A percentile compares a stretch with the other conserved stretches of the same genome.
Conservation (phyloP, 2,888 invertebrate genomes). For the Watsonalla binaria region DNA sequence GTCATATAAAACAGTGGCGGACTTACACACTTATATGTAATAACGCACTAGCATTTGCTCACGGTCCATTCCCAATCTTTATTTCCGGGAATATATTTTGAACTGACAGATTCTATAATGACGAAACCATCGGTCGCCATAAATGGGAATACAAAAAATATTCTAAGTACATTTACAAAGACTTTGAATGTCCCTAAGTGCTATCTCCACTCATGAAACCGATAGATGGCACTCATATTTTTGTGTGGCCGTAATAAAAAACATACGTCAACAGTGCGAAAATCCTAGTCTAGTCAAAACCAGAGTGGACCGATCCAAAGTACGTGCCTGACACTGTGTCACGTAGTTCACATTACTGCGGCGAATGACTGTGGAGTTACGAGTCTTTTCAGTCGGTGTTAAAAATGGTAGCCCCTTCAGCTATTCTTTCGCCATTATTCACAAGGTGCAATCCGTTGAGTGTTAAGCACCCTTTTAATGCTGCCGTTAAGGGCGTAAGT, state of each 20-base stretch:
- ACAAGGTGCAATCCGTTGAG: slow-evolving; percentile 52
- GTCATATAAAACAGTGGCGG: too few species aligned
- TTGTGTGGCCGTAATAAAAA: slow-evolving; percentile 30
- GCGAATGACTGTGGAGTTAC: slow-evolving; percentile 58
- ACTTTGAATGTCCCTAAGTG: slow-evolving; percentile 17
- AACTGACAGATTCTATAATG: too few species aligned
- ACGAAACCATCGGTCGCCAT: too few species aligned
- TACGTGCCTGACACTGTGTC: slow-evolving; percentile 37
- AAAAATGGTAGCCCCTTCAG: slow-evolving; percentile 49
- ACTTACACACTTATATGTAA: too few species aligned
- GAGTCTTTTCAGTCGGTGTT: slow-evolving; percentile 54
- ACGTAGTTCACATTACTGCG: slow-evolving; percentile 52
- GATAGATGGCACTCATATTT: slow-evolving; percentile 13
- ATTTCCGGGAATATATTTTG: too few species aligned
- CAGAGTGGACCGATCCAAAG: slow-evolving; percentile 30
- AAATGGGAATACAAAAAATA: too few species aligned
- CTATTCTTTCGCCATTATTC: slow-evolving; percentile 63
- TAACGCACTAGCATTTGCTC: too few species aligned
- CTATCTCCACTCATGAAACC: background rate
- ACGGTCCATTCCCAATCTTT: too few species aligned
- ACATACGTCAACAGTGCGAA: slow-evolving; percentile 32
- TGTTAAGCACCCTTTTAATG: slow-evolving; percentile 59
- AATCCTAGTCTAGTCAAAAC: slow-evolving; percentile 30
- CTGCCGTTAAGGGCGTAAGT: slow-evolving; percentile 46
- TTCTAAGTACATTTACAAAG: slow-evolving; percentile 3